A percentile compares a stretch with the other conserved stretches of the same genome.
Conservation (phyloP, 2,888 invertebrate species). For the Ischnura elegans region DNA sequence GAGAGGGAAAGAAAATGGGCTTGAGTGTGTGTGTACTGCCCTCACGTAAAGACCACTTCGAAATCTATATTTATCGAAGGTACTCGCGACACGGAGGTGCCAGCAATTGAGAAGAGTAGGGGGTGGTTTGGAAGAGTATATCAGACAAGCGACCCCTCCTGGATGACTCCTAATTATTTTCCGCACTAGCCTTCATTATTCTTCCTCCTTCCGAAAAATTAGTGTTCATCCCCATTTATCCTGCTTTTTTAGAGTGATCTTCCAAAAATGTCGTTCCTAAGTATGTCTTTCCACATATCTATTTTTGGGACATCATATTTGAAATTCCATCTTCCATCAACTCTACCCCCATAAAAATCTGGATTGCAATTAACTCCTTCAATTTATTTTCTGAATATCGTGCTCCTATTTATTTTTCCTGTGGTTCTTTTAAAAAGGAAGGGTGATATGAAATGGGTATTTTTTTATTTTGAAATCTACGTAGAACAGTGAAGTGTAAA, state of each 20-base stretch:
- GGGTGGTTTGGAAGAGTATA: not conserved
- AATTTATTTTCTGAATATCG: too few relatives aligned
- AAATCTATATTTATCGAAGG: slow-evolving; percentile 59
- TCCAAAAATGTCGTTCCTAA: too few relatives aligned
- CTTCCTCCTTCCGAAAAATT: slow-evolving; percentile 21
- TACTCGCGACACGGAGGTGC: not conserved
- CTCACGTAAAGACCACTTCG: not conserved
- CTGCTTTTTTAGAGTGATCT: not conserved
- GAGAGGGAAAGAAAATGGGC: not conserved
- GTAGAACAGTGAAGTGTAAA: too few relatives aligned
- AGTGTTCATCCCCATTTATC: not conserved
- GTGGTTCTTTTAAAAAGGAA: too few relatives aligned
- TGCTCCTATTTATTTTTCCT: too few relatives aligned
- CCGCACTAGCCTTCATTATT: slow-evolving; percentile 38
- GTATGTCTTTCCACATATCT: too few relatives aligned
- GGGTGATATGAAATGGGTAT: too few relatives aligned
- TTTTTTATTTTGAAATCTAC: too few relatives aligned
- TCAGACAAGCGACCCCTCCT: slow-evolving; percentile 9
- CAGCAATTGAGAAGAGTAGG: not conserved
- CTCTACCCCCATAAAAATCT: too few relatives aligned
- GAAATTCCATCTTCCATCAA: too few relatives aligned
- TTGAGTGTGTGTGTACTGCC: not conserved
- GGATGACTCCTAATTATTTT: not conserved
- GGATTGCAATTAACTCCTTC: too few relatives aligned
- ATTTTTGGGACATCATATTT: too few relatives aligned